Base-by-base conservation (phyloP, 2,888 invertebrate species). In the Lasioglossum leucozonium region DNA sequence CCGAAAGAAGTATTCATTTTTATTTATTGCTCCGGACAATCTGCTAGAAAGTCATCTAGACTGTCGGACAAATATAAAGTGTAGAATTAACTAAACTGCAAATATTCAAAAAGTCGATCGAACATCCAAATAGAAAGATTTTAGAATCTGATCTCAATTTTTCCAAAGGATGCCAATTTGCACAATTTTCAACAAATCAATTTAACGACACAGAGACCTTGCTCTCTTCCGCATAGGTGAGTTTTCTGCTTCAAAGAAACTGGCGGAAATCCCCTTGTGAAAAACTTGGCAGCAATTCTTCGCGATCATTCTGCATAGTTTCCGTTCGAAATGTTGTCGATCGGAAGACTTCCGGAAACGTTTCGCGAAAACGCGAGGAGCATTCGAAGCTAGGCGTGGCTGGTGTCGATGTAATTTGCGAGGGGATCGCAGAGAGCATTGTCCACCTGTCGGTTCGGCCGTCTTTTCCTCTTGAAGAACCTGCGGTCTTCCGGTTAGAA, bases 401-500 rank as follows among this genome's bases (percentile, higher is more conserved):
- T 72, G 58, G 58, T 10, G 77, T 79, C 47, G 51, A 51, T 34
- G 42, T n/a, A 40, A 77, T 86, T 88, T 81, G 77, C 79, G 78
- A 81, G 82, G 86, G 58, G 74, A 72, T 42, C 13, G 4, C 58
- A 5, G 2, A 18, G 47, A 26, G 22, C 30, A 55, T 87, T 79
- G 62, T 87, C 69, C 34, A 67, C 69, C 77, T 76, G 62, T 65
- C 79, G 76, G 22, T 75, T 37, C 44, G 51, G 62, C 72, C 69
- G 44, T 77, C 84, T 75, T 22, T n/a, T 82, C 78, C 84, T 85
- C 79, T 75, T 79, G 47, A 18, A 65, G 5, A 55, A 79, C 40
- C 44, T 18, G 10, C 74, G 37, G 82, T 51, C 88, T 88, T 82
- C 78, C 83, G 82, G 72, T 78, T 86, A 79, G 84, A 89, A 89